Conservation (phyloP, 2,113 vertebrate genomes). For the Electrona antarctica region DNA sequence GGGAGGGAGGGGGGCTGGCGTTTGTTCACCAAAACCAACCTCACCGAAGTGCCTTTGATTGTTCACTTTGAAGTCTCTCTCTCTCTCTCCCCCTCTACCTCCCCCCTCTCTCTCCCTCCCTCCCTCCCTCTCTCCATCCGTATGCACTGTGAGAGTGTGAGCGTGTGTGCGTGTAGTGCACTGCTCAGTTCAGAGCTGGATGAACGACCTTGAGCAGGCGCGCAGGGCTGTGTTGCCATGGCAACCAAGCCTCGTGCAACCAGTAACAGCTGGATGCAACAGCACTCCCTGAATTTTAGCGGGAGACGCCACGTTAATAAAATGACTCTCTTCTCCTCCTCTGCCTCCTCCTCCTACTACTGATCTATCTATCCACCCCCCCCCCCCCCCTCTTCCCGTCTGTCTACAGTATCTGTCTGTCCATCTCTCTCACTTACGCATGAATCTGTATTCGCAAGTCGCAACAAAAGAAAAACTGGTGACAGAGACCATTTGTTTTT, state of each 20-base stretch:
- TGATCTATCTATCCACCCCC: not conserved
- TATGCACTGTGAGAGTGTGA: conserved; percentile 49
- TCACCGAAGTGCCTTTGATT: conserved; percentile 62
- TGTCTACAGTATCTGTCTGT: not conserved
- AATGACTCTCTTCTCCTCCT: conserved; percentile 60
- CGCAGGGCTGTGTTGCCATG: conserved; percentile 78
- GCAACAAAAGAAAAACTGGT: conserved; percentile 51
- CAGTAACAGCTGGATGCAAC: conserved; percentile 84
- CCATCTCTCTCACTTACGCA: conserved; percentile 9
- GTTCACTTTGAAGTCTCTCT: conserved; percentile 71
- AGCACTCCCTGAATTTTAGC: conserved; percentile 79
- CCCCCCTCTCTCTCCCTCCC: not conserved
- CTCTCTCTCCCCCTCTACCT: conserved; percentile 1
- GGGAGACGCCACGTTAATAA: conserved; percentile 75
- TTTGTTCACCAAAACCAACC: conserved; percentile 38
- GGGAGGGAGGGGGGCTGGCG: conserved; percentile 1
- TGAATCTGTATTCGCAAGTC: conserved; percentile 26
- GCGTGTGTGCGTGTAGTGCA: conserved; percentile 51
- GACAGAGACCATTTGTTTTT: not conserved
- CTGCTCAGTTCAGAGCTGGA: conserved; percentile 75
- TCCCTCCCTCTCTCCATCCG: conserved; percentile 12
- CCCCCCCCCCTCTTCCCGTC: not conserved
- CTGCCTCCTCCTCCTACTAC: conserved; percentile 25
- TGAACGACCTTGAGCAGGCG: conserved; percentile 83
- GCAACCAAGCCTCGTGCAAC: conserved; percentile 79